phyloP scores from a whole-genome alignment of 2,113 vertebrate genomes.

The Pelvicachromis taeniatus region DNA sequence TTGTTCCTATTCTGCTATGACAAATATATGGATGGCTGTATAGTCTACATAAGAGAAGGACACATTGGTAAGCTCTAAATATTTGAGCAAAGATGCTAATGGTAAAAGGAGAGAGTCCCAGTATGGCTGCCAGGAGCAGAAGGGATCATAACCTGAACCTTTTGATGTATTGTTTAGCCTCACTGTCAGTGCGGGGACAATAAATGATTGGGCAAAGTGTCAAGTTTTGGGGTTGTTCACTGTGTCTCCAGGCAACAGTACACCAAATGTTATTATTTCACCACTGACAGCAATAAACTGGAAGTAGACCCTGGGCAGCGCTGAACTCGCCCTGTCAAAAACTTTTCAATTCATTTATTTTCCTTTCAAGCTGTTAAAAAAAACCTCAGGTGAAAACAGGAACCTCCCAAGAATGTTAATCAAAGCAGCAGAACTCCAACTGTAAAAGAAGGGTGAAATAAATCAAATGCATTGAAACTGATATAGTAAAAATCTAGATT shows the following conservation, averaged over 20 bases:
- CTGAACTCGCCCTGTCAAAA: conserved; percentile 12
- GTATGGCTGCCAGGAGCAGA: background rate
- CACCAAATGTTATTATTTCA: conserved; percentile 40
- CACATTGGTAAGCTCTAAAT: background rate
- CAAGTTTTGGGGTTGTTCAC: background rate
- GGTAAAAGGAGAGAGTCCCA: background rate
- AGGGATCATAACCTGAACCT: background rate
- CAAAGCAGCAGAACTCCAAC: background rate
- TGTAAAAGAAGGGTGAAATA: background rate
- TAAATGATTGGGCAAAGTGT: conserved; percentile 2
- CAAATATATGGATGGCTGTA: background rate
- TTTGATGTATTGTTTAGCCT: conserved; percentile 2
- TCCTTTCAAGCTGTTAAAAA: background rate
- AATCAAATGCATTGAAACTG: fast-evolving
- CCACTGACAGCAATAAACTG: conserved; percentile 16
- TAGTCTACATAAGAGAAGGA: fast-evolving
- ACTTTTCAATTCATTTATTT: background rate
- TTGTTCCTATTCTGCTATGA: background rate
- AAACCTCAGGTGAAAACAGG: background rate
- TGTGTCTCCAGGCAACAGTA: conserved; percentile 22
- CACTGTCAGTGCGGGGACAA: background rate
- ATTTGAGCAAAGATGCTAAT: background rate
- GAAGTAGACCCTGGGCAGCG: conserved; percentile 1
- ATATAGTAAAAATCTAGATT: background rate
- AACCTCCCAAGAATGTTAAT: background rate